Conservation (phyloP, 2,113 vertebrate genomes). For the Propithecus coquereli region DNA sequence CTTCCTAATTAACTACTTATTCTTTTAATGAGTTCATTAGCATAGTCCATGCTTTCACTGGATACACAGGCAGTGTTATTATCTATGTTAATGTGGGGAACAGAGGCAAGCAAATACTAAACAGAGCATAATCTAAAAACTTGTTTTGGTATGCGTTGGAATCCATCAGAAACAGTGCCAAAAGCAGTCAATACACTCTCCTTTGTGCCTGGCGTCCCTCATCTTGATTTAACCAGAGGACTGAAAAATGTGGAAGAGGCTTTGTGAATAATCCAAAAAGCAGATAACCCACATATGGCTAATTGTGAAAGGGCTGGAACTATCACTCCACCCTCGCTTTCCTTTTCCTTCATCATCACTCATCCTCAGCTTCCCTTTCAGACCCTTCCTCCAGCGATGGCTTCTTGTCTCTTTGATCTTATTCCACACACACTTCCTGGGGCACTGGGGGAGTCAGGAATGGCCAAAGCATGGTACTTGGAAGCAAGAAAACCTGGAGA, state of each 20-base stretch:
- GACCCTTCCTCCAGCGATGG: neutral
- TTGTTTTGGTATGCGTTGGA: neutral
- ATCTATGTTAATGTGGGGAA: neutral
- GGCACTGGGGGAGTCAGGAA: neutral
- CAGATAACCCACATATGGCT: neutral
- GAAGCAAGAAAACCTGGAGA: neutral
- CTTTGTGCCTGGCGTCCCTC: neutral
- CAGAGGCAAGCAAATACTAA: slow-evolving; percentile 20
- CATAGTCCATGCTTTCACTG: neutral
- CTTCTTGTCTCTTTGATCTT: neutral
- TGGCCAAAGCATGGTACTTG: neutral
- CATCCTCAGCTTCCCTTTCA: neutral
- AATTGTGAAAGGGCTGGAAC: neutral
- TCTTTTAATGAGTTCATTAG: slow-evolving; percentile 36
- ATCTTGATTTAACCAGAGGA: neutral
- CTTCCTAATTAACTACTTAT: slow-evolving; percentile 34
- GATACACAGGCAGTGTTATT: neutral
- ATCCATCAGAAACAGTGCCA: neutral
- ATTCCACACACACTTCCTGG: neutral
- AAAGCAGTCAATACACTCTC: neutral
- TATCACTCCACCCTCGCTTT: neutral
- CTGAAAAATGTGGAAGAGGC: neutral
- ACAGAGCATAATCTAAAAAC: neutral
- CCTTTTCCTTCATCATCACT: neutral
- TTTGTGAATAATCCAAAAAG: neutral